Conservation (phyloP, 2,797 vertebrate genomes). For the Poliocrania exsul region DNA sequence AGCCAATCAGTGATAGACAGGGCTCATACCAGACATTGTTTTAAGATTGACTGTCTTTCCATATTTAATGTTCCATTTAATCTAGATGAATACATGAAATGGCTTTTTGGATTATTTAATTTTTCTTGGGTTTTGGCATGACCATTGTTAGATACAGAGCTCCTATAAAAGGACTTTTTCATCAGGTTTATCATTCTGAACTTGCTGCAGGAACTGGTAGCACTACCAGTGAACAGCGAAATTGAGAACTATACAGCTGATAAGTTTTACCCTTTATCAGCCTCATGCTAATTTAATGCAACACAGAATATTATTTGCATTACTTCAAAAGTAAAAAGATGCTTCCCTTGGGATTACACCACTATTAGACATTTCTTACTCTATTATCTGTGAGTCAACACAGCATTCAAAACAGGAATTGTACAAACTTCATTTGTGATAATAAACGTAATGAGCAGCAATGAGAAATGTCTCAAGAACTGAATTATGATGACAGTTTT, state of each 20-base stretch:
- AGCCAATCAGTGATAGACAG: neutral
- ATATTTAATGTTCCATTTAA: neutral
- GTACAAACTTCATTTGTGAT: slow-evolving; percentile 34
- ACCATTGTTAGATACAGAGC: neutral
- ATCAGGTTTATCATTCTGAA: neutral
- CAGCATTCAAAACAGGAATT: neutral
- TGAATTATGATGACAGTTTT: slow-evolving; percentile 32
- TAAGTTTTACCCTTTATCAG: slow-evolving; percentile 37
- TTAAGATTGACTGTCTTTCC: neutral
- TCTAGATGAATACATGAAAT: neutral
- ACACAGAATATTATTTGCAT: slow-evolving; percentile 35
- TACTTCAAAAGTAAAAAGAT: slow-evolving; percentile 28
- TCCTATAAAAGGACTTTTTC: neutral
- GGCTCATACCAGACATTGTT: neutral
- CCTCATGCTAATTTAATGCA: slow-evolving; percentile 42
- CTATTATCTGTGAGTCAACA: neutral
- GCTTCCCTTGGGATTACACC: neutral
- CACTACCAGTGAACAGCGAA: neutral
- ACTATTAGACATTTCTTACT: slow-evolving; percentile 31
- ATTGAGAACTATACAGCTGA: neutral
- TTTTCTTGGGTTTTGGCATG: neutral
- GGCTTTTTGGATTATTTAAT: neutral
- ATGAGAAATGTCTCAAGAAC: slow-evolving; percentile 26
- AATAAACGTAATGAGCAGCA: slow-evolving; percentile 36
- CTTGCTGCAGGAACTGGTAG: neutral